Conservation (phyloP, 2,888 invertebrate species). For the Idaea aversata region DNA sequence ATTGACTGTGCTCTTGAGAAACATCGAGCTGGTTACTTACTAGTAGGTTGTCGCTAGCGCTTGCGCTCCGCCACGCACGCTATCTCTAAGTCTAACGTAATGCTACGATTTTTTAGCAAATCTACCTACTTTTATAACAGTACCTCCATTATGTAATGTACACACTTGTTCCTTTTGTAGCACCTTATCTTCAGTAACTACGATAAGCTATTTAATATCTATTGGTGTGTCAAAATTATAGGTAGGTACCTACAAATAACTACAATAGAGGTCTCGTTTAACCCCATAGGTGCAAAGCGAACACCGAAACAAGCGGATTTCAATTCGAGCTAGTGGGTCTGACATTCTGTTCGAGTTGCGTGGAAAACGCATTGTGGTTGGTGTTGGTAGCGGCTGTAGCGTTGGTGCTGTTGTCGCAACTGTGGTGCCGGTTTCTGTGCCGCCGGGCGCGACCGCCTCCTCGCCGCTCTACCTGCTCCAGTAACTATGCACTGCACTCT, state of each 20-base stretch:
- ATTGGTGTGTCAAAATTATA: too few relatives aligned
- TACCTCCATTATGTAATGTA: not conserved
- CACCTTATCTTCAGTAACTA: not conserved
- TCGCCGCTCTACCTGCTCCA: not conserved
- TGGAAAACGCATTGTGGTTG: not conserved
- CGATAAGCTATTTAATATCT: not conserved
- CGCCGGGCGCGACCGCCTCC: not conserved
- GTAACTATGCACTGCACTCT: not conserved
- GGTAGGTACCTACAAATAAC: not conserved
- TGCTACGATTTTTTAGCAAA: not conserved
- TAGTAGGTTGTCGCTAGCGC: not conserved
- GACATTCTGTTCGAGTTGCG: not conserved
- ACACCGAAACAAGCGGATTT: not conserved
- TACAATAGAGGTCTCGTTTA: not conserved
- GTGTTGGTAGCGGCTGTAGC: not conserved
- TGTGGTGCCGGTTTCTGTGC: not conserved
- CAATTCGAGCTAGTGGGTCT: not conserved
- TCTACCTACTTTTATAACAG: not conserved
- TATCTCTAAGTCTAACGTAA: not conserved
- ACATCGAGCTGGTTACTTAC: not conserved
- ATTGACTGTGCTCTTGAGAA: conserved; percentile 35
- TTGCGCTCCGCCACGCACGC: not conserved
- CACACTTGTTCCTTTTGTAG: not conserved
- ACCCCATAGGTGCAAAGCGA: not conserved
- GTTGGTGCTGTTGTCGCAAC: not conserved